Conservation (phyloP, 1,140 invertebrate species). For the Platorchestia sp. region DNA sequence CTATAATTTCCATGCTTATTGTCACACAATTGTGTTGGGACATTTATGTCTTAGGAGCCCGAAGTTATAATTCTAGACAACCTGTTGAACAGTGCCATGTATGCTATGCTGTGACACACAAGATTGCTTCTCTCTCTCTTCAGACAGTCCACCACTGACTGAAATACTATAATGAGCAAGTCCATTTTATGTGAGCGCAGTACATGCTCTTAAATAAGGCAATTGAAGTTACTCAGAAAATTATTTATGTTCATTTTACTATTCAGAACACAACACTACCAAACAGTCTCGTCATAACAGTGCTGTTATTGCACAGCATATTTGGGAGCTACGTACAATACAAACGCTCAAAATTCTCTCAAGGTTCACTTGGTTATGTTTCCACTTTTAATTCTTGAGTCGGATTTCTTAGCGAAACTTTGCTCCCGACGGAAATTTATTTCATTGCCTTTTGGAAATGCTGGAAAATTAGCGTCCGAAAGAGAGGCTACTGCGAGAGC, state of each 20-base stretch:
- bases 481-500: not conserved
- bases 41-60: too few relatives aligned
- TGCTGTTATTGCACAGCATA: too few relatives aligned
- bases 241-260: not conserved
- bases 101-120: too few relatives aligned
- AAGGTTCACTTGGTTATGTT: not conserved
- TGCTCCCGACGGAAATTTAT: not conserved
- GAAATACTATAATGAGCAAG: not conserved
- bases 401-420: not conserved
- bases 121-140: too few relatives aligned
- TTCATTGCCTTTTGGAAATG: not conserved
- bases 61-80: too few relatives aligned
- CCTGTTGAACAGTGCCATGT: too few relatives aligned
- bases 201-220: not conserved
- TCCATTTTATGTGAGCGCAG: not conserved
- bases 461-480: not conserved
- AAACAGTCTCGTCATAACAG: too few relatives aligned
- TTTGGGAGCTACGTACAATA: too few relatives aligned
- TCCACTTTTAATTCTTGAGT: not conserved
- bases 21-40: too few relatives aligned
- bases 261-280: too few relatives aligned
- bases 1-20: too few relatives aligned
- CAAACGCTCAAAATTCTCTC: not conserved
- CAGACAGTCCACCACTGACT: too few relatives aligned
- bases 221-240: not conserved